These are phyloP conservation scores for Dendrocincla fuliginosa DNA, from an alignment of 2,797 vertebrate genomes.

Conservation along the genomic window DNA sequence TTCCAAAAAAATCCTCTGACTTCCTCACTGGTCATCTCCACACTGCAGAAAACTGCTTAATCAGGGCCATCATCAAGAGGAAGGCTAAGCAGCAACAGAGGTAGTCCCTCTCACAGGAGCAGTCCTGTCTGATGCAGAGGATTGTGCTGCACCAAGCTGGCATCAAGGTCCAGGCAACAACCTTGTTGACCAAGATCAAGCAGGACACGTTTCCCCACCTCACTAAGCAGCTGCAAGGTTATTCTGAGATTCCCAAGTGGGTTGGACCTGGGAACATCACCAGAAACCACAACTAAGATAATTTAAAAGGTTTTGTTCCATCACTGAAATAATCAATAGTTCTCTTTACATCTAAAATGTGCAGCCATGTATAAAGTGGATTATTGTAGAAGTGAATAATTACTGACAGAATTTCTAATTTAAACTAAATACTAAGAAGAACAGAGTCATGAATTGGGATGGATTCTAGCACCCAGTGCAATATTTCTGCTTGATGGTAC, in stretches of 20 bases:
- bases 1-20: background rate
- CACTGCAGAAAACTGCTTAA: background rate
- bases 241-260: background rate
- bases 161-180: background rate
- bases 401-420: conserved; percentile 8
- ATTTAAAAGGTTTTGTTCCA: background rate
- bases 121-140: background rate
- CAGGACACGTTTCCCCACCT: background rate
- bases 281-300: background rate
- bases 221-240: background rate
- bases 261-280: background rate
- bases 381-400: background rate
- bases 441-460: background rate
- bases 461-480: background rate
- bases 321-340: background rate
- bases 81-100: background rate
- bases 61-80: background rate
- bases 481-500: background rate
- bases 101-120: background rate
- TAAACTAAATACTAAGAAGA: background rate
- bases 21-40: background rate
- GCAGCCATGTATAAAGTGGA: background rate
- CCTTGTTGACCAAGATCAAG: background rate
- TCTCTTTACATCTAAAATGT: background rate
- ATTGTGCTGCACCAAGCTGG: background rate